A percentile compares a stretch with the other conserved stretches of the same genome.
Evolutionary conservation across 1,140 invertebrate genomes (phyloP).

Genomic region (Phthorimaea operculella): DNA sequence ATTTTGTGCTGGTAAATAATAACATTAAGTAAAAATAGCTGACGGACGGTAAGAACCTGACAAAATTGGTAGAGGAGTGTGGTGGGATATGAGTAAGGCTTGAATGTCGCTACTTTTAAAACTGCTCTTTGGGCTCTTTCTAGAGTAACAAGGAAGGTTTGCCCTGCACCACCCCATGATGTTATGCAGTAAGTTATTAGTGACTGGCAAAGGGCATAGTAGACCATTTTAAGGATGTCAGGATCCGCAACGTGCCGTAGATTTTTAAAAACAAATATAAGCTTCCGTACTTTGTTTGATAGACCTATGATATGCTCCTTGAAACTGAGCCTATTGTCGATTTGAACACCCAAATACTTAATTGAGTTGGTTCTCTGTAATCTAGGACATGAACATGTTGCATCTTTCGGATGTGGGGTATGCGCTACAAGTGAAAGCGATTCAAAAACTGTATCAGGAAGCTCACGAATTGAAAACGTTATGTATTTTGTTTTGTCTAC

Average conservation of each 20-base stretch:
- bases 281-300: neutral
- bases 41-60: constrained; percentile 1
- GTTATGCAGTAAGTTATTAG: constrained; percentile 4
- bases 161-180: neutral
- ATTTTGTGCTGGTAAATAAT: neutral
- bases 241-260: neutral
- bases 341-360: constrained; percentile 6
- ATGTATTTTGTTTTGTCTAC: constrained; percentile 9
- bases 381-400: neutral
- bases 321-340: neutral
- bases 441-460: neutral
- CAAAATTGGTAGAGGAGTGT: neutral
- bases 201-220: neutral
- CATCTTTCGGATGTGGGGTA: neutral
- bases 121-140: constrained; percentile 4
- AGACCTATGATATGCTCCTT: neutral
- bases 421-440: neutral
- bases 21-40: neutral
- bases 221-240: neutral
- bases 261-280: constrained; percentile 6
- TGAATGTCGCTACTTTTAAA: neutral
- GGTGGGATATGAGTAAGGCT: neutral
- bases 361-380: neutral
- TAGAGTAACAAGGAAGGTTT: neutral
- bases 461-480: neutral